Conservation (phyloP, 2,797 vertebrate species). For the Clarias fuscus region DNA sequence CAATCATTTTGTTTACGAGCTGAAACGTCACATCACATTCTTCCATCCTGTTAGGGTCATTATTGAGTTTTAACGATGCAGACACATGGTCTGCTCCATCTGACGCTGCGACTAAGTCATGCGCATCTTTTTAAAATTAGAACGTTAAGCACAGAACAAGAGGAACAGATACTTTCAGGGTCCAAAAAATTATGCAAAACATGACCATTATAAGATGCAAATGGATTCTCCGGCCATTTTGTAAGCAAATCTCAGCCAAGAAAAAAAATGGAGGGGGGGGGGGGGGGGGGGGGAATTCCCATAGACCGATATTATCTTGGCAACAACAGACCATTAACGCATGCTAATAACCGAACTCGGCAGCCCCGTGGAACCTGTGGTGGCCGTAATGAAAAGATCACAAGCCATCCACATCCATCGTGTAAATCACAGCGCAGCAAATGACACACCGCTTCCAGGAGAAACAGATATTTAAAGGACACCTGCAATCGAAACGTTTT, state of each 20-base stretch:
- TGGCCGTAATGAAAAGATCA: constrained; percentile 53
- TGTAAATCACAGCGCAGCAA: not conserved
- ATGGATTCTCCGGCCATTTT: constrained; percentile 49
- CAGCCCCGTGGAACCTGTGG: constrained; percentile 10
- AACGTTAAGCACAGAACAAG: constrained; percentile 31
- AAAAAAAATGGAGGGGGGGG: not conserved
- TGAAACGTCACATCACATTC: constrained; percentile 6
- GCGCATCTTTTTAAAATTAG: constrained; percentile 27
- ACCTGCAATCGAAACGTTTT: not conserved
- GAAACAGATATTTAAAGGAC: not conserved
- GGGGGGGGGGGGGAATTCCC: constrained; percentile 42
- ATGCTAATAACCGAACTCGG: constrained; percentile 51
- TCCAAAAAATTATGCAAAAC: constrained; percentile 55
- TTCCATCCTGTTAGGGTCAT: not conserved
- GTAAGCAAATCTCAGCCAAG: constrained; percentile 48
- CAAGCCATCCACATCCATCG: constrained; percentile 6
- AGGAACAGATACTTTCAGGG: constrained; percentile 16
- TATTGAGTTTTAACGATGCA: constrained; percentile 33
- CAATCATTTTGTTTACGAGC: not conserved
- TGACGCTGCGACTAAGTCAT: not conserved
- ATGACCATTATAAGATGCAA: constrained; percentile 56
- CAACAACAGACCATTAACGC: constrained; percentile 54
- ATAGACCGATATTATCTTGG: constrained; percentile 57
- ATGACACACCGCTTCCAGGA: not conserved
- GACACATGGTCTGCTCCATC: constrained; percentile 26